Evolutionary conservation across 2,888 invertebrate species (phyloP), one percentile per base, ranked within the genome.

Genomic region (Atrina japonica): DNA sequence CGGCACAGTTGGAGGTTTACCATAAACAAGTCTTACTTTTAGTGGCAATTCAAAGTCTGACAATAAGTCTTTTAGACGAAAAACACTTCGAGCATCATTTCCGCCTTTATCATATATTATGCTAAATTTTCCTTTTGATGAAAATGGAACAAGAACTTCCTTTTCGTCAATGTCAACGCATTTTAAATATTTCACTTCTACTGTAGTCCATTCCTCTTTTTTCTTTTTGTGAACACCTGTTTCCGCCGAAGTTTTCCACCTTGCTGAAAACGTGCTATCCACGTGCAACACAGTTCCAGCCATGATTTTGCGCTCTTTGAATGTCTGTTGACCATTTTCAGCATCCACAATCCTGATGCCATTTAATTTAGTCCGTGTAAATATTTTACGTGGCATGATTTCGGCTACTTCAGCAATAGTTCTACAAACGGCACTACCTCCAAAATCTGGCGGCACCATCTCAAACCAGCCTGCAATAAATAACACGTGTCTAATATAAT

Each of bases 21-120:
- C 87, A 66, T 77, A 87, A 23, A 87, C 75, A 43, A 87, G 78
- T 23, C 86, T 68, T 7, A 85, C 85, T 69, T 83, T 86, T n/a
- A 86, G 23, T 14, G 87, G 86, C 40, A 86, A 72, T 1, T 78
- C 61, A 23, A 85, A 79, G 30, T 85, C 80, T 0, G 72, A 58
- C 14, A 83, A 53, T 16, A 87, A 73, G 63, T 87, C 86, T 66
- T 86, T 86, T 76, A 87, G 82, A 29, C 80, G 75, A 68, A 83
- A 86, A 2, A 87, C 80, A 1, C 82, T 75, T 53, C 82, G 78
- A 9, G 66, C 70, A 60, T 82, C 80, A n/a, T 78, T 69, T 5
- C 70, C 70, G 0, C 81, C 84, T 55, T 72, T 76, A 58, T 87
- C 83, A 60, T 83, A 86, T 9, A 87, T 66, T n/a, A 82, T 75